Evolutionary conservation across 2,113 vertebrate genomes (phyloP).

Genomic region (Ahaetulla prasina): DNA sequence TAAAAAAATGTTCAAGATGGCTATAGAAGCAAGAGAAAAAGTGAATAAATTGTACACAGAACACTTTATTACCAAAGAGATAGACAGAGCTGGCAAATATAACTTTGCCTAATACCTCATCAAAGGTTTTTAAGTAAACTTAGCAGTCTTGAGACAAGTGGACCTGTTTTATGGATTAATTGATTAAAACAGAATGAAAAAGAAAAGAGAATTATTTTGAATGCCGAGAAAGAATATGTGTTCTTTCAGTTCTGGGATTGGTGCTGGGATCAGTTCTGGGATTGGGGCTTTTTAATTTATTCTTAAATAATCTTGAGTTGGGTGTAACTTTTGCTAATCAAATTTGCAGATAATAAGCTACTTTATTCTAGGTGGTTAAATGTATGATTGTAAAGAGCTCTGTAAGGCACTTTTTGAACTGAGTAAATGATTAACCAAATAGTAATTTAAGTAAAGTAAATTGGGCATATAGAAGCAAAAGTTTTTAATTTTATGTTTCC

Average conservation of each 20-base stretch:
- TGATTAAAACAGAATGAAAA: neutral
- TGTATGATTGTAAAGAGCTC: neutral
- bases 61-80: neutral
- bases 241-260: neutral
- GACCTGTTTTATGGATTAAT: neutral
- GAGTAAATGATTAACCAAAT: neutral
- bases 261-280: neutral
- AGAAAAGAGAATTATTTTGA: neutral
- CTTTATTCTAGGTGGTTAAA: neutral
- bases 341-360: neutral
- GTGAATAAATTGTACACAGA: neutral
- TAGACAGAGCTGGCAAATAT: neutral
- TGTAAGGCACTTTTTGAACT: neutral
- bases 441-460: neutral
- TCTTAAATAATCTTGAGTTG: neutral
- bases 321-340: neutral
- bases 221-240: neutral
- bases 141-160: neutral
- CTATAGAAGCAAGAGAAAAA: neutral
- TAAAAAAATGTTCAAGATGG: neutral
- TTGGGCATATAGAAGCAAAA: neutral
- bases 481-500: neutral
- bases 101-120: neutral
- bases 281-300: neutral
- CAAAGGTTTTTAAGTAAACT: neutral